Evolutionary conservation across 1,140 invertebrate species (phyloP).

Genomic region (Brevipalpus yothersi): DNA sequence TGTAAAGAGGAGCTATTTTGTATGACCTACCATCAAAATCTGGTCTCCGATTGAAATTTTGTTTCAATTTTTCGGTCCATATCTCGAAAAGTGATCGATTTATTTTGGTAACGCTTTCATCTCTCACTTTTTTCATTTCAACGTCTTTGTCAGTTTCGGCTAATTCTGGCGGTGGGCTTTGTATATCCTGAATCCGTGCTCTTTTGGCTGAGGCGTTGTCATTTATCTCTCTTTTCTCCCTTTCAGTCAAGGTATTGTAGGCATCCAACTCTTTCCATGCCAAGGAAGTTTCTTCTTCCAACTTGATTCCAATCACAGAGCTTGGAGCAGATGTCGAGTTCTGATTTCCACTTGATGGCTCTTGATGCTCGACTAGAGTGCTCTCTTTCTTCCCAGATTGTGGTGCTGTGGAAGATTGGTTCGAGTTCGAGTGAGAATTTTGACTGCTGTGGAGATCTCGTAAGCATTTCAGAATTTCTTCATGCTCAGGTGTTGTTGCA

Average conservation of each 20-base stretch:
- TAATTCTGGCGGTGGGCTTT: neutral
- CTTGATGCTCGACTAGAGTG: neutral
- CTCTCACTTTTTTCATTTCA: neutral
- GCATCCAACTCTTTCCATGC: constrained; percentile 5
- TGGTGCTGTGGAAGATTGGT: neutral
- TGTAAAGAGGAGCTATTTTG: constrained; percentile 1
- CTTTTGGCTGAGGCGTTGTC: neutral
- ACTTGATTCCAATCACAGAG: neutral
- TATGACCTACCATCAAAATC: neutral
- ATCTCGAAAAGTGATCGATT: neutral
- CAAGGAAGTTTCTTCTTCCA: neutral
- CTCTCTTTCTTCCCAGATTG: neutral
- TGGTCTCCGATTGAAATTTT: neutral
- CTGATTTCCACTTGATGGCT: neutral
- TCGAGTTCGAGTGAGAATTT: neutral
- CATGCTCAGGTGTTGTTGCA: constrained; percentile 39
- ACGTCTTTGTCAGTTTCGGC: neutral
- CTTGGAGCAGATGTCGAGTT: neutral
- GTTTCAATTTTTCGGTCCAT: neutral
- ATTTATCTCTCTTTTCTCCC: neutral
- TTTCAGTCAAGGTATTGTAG: constrained; percentile 2
- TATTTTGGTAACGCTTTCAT: neutral
- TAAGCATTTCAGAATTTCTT: constrained; percentile 52
- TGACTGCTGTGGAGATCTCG: constrained; percentile 35
- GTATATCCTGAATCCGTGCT: neutral